Percentiles rank a stretch among this genome's conserved stretches.
These are phyloP conservation scores for Achatina immaculata DNA, from an alignment of 1,140 invertebrate genomes.

Conservation along the genomic window DNA sequence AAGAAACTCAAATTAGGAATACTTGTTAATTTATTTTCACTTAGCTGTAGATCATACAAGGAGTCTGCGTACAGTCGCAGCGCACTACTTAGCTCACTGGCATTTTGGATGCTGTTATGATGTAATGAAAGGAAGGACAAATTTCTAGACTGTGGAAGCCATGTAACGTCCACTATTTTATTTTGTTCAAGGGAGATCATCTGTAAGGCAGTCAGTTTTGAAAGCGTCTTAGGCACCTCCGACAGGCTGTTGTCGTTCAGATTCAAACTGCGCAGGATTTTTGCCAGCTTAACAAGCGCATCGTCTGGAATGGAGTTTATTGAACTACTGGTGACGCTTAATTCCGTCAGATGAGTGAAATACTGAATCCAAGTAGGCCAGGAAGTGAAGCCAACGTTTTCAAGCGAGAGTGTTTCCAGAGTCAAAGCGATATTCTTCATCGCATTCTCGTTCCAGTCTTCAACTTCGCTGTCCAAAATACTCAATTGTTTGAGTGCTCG, in stretches of 20 bases:
- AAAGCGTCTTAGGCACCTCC: not conserved
- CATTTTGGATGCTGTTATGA: not conserved
- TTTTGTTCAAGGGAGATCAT: not conserved
- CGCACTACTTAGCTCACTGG: not conserved
- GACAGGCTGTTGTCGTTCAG: not conserved
- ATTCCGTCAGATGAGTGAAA: not conserved
- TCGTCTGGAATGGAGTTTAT: not conserved
- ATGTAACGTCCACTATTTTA: not conserved
- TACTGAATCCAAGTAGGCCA: conserved; percentile 16
- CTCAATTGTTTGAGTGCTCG: not conserved
- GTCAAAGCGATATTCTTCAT: not conserved
- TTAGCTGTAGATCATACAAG: not conserved
- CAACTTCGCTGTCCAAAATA: not conserved
- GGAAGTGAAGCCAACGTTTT: not conserved
- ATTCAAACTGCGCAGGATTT: not conserved
- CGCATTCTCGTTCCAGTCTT: not conserved
- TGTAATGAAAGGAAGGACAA: not conserved
- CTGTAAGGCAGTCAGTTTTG: not conserved
- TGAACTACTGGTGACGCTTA: not conserved
- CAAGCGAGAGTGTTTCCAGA: not conserved
- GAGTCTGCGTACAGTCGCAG: not conserved
- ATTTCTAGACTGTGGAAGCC: not conserved
- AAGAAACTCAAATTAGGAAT: not conserved
- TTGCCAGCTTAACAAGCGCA: not conserved
- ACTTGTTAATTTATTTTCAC: not conserved